Evolutionary conservation across 2,888 invertebrate genomes (phyloP).

Genomic region (Tinea trinotella): DNA sequence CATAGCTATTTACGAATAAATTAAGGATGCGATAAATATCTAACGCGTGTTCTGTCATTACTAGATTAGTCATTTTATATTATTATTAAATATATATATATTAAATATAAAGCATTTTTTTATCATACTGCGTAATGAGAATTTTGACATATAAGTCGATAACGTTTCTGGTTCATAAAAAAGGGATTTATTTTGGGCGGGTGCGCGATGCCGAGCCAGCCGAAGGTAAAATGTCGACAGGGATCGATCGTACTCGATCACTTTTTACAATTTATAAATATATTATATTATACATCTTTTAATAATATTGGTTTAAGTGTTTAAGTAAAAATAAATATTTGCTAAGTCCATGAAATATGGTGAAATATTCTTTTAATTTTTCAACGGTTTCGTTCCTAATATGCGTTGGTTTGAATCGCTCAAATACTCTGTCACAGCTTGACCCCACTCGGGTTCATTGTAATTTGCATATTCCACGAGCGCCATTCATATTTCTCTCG

Average conservation of each 20-base stretch:
- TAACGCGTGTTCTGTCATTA: background rate
- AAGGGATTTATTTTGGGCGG: slow-evolving; percentile 10
- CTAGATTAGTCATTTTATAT: background rate
- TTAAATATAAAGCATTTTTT: background rate
- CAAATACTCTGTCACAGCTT: background rate
- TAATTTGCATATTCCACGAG: background rate
- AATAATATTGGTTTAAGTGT: too few relatives aligned
- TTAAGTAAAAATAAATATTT: too few relatives aligned
- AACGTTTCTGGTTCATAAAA: slow-evolving; percentile 8
- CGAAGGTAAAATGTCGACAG: slow-evolving; percentile 7
- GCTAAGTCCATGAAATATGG: background rate
- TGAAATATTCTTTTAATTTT: background rate
- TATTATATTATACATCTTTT: background rate
- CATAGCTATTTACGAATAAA: slow-evolving; percentile 1
- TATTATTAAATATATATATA: too few relatives aligned
- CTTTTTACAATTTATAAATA: slow-evolving; percentile 6
- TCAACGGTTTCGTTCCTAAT: background rate
- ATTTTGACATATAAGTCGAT: slow-evolving; percentile 7
- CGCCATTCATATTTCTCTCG: background rate
- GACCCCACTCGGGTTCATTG: background rate
- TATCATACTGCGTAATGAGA: slow-evolving; percentile 1
- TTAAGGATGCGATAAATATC: background rate
- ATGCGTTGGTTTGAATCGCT: background rate
- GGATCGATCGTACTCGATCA: slow-evolving; percentile 6
- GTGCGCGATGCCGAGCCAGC: background rate